Evolutionary conservation across 2,113 vertebrate genomes (phyloP).

Genomic region (Colossoma macropomum): DNA sequence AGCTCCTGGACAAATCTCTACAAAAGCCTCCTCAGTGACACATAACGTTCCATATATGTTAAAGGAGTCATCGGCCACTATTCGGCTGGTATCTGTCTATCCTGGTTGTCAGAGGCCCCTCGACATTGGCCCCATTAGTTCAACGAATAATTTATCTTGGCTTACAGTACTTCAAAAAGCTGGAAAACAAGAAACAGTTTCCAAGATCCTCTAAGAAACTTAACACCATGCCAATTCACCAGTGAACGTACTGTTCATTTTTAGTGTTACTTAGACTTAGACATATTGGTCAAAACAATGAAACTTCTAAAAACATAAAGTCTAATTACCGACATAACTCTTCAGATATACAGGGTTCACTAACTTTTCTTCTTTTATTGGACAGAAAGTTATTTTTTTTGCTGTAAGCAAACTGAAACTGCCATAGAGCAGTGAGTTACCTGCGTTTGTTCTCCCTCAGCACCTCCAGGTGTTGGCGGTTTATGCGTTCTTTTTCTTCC

Average conservation of each 20-base stretch:
- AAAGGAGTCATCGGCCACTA: too few species aligned
- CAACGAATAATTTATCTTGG: too few species aligned
- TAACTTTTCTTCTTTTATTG: not conserved
- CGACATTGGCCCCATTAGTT: too few species aligned
- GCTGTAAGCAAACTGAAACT: too few species aligned
- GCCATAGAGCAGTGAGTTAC: slow-evolving; percentile 61
- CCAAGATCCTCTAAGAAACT: too few species aligned
- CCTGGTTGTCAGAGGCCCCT: too few species aligned
- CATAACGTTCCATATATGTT: too few species aligned
- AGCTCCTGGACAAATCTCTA: too few species aligned
- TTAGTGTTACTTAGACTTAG: not conserved
- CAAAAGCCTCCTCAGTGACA: too few species aligned
- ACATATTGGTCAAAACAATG: not conserved
- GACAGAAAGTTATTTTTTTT: not conserved
- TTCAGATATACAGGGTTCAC: not conserved
- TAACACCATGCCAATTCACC: not conserved
- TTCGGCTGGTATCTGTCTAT: too few species aligned
- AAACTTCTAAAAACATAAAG: too few species aligned
- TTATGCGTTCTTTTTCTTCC: slow-evolving; percentile 70
- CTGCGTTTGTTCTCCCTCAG: slow-evolving; percentile 71
- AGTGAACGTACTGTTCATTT: not conserved
- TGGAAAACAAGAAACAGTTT: not conserved
- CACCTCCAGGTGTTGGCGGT: slow-evolving; percentile 60
- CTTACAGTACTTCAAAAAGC: too few species aligned
- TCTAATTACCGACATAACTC: not conserved